Evolutionary conservation across 2,888 invertebrate species (phyloP), one percentile per base, ranked within the genome.

Genomic region (Malacosoma neustria): DNA sequence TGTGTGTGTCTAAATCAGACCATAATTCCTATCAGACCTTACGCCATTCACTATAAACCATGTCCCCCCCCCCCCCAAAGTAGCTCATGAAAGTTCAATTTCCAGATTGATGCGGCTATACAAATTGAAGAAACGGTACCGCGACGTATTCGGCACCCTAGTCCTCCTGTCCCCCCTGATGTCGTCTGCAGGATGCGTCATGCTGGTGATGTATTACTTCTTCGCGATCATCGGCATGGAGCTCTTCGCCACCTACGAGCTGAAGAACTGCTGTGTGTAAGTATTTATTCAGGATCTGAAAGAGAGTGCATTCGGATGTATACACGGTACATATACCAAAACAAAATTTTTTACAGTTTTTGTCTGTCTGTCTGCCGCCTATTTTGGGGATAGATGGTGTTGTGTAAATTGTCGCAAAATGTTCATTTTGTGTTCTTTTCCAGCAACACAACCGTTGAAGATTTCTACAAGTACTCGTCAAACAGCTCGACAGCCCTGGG

Each of bases 151-250:
- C 66, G 94, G 94, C 14, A 94, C 95, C 0, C 79, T 95, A 35
- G 93, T 94, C 14, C 89, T 95, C 43, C 77, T 96, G 29, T 89
- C 93, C 0, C 93, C 94, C n/a, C 85, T 94, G 12, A 93, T 96
- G 90, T 90, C 92, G 35, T 94, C 94, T 0, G 93, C 95, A 0
- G 92, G 92, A 7, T 89, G 94, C 46, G 94, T 95, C 7, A 93
- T 95, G 89, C 80, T 93, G 38, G 91, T 93, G 51, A 87, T 95
- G 73, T 96, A 95, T 70, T 96, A 94, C 72, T 94, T 93, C 84
- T 96, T 95, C 77, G 94, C 95, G 2, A 93, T 96, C 49, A 90
- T 96, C 57, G 96, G 95, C 36, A 96, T 96, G 95, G 96, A 96
- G 69, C 75, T 94, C 13, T 95, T 96, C 70, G 89, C 93, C 1